Evolutionary conservation across 2,797 vertebrate genomes (phyloP), one percentile per base, ranked within the genome.

Genomic region (Hoplostethus atlanticus): DNA sequence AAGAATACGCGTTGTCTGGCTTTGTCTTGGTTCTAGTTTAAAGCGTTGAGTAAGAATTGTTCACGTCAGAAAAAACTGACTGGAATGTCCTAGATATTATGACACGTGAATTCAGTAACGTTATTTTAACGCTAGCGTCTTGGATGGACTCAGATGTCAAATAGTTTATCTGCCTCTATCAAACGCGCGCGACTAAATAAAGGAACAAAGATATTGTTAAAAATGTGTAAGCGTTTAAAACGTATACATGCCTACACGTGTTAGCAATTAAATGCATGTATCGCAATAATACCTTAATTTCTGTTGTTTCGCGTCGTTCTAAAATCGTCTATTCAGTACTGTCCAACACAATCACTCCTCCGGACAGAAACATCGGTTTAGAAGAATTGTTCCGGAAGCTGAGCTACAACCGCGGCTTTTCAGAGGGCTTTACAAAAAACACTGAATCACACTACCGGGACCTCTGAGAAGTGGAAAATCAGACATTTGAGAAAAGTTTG

Each of bases 321-420:
- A 1, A 40, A 25, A 3, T 67, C 75, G 83, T 76, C 73, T 6
- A 13, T 5, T 36, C 12, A 16, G 40, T 4, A 5, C 15, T 57
- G 80, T 59, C 79, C 70, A 38, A 10, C 84, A 38, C 0, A 0
- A 3, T 1, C 2, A 30, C 1, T 0, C 31, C 1, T 73, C 82
- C 87, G 77, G 63, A 0, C 0, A 52, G 81, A 85, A 91, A 86
- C 76, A n/a, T 0, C 1, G 15, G 1, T 15, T 1, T 10, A 0
- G 6, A 7, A 12, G 0, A 69, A 54, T 0, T 0, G 82, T 90
- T 89, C 89, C 87, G 73, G 31, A 44, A 7, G 34, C 52, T 10
- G 6, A 44, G 42, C 42, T 4, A 9, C 40, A 12, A 10, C 40
- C 8, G 8, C 3, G 8, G 40, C 11, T 42, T 40, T 40, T 11